Base-by-base conservation (phyloP, 2,888 invertebrate genomes). In the Drosophila nigricruria region DNA sequence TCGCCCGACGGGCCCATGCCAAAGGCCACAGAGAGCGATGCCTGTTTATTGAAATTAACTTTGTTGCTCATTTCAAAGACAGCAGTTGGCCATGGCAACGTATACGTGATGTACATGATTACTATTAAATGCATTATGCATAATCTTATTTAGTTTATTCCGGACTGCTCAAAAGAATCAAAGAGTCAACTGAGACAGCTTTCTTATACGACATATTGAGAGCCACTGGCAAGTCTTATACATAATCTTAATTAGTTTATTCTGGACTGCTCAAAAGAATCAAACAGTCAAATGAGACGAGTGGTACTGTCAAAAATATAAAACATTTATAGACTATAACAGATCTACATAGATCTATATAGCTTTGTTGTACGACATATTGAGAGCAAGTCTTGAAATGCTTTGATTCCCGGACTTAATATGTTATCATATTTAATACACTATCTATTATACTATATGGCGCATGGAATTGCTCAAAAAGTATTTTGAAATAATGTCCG, bases 21-120 rank as follows among this genome's bases (percentile, higher is more conserved):
- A 82, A 88, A 88, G 86, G 86, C 82, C 83, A 80, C 30, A 52
- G 60, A 52, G 71, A 70, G 56, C 63, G 34, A 45, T 67, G 82
- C 66, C 82, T 70, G 69, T 79, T 84, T 84, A 89, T 87, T 84
- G 85, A 89, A 84, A 87, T 89, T 81, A 84, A 81, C 72, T 85
- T 79, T 70, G 45, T 63, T 63, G 56, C 57, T 57, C 58, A 74
- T 65, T 66, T 77, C 45, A 60, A 66, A 57, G 42, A 45, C 34
- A 32, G 40, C 25, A n/a, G 45, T 45, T 58, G 53, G 38, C 54
- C 38, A 42, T 42, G 38, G 40, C 47, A 30, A 38, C 34, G 47
- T 9, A 60, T 45, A 30, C 59, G 5, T 16, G 25, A 18, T 43
- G 43, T 3, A 34, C 5, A 34, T 34, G 34, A 34, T 12, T 5